Base-by-base conservation (phyloP, 1,140 invertebrate genomes). In the Venturia canescens region DNA sequence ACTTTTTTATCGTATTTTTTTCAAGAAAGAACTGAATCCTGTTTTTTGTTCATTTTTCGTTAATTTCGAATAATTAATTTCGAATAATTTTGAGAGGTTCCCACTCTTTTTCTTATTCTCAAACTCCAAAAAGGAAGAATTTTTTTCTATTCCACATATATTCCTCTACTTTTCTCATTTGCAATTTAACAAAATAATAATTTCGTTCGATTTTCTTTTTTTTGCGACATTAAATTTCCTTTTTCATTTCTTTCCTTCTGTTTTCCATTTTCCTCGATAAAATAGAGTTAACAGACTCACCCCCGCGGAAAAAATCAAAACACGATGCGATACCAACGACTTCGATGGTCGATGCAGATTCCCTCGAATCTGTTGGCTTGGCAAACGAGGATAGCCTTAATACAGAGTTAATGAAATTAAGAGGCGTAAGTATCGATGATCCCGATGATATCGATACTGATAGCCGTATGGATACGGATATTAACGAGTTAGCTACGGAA, bases 231-330 rank as follows among this genome's bases (percentile, higher is more conserved):
- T 18, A 16, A 53, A 53, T 53, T 53, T 11, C 1, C 0, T 53
- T 53, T 53, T 53, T 53, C 50, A 3, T 53, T 53, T 16, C 50
- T 53, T 11, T 18, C 18, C 50, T 53, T 53, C 1, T n/a, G n/a
- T 53, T n/a, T n/a, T n/a, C 50, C 7, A 53, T 53, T 53, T 53
- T 53, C 7, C 50, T 7, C 50, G n/a, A n/a, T 21, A 27, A 63
- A 63, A 63, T 63, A 23, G 60, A 63, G 21, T 13, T 2, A 63
- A 63, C 23, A 0, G 60, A 23, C 60, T 63, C 21, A n/a, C 60
- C 60, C 2, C 60, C 60, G 23, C 60, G 60, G 13, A 63, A 63
- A 57, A 63, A 63, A 63, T 63, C 60, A 23, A 63, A 63, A 63
- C 11, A 26, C 23, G 21, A 21, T n/a, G 60, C 26, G 23, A 26